These are phyloP conservation scores for Podarcis siculus DNA, from an alignment of 2,797 vertebrate genomes.

Conservation along the genomic window DNA sequence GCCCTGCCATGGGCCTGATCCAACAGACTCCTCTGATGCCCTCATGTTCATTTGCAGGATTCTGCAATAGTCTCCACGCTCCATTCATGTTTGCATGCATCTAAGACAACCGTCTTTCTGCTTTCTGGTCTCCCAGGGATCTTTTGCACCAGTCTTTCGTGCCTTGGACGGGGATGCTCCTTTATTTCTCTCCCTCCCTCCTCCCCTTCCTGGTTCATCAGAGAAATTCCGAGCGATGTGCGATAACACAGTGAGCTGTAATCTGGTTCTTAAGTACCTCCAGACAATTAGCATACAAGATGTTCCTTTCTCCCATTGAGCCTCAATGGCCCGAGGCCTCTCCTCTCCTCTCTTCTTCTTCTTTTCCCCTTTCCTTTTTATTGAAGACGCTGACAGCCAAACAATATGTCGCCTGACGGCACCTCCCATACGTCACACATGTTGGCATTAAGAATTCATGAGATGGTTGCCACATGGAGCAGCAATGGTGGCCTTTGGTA, in stretches of 20 bases:
- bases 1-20: too few species aligned
- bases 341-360: neutral
- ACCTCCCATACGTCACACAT: neutral
- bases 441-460: constrained; percentile 28
- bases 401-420: neutral
- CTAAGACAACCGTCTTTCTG: neutral
- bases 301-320: constrained; percentile 50
- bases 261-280: constrained; percentile 64
- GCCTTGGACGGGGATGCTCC: constrained; percentile 61
- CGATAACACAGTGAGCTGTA: constrained; percentile 57
- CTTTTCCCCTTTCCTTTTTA: neutral
- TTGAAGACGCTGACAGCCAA: constrained; percentile 6
- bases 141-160: constrained; percentile 32
- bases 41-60: too few species aligned
- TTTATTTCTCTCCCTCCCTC: constrained; percentile 22
- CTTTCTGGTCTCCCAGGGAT: neutral
- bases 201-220: constrained; percentile 12
- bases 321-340: constrained; percentile 43
- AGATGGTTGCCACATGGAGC: constrained; percentile 19
- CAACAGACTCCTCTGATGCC: too few species aligned
- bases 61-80: neutral
- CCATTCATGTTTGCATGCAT: too few species aligned
- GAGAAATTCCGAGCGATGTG: constrained; percentile 66
- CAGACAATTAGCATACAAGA: constrained; percentile 69
- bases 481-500: neutral